phyloP scores from a whole-genome alignment of 1,140 invertebrate genomes.

The Himalopsyche phryganea region DNA sequence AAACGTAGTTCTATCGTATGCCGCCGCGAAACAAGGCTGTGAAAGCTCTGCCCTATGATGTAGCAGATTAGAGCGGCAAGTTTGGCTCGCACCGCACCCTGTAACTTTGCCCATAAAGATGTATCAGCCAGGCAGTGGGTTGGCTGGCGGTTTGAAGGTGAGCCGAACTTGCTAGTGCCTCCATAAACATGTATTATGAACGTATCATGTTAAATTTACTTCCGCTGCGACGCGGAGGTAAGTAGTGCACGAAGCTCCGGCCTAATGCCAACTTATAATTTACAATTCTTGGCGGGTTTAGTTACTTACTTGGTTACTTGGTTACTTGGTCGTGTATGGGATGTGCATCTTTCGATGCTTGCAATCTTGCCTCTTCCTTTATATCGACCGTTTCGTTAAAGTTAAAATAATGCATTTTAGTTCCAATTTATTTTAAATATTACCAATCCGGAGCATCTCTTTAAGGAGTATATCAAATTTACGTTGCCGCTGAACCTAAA shows the following conservation, averaged over 20 bases:
- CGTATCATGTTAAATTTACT: constrained; percentile 24
- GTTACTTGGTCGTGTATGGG: no score
- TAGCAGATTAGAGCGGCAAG: constrained; percentile 81
- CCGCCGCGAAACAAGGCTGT: no score
- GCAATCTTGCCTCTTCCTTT: no score
- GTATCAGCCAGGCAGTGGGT: constrained; percentile 8
- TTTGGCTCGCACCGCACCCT: constrained; percentile 38
- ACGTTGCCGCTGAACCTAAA: no score
- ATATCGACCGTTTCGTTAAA: no score
- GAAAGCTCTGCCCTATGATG: no score
- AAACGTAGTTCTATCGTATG: no score
- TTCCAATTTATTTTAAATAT: no score
- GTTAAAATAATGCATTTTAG: no score
- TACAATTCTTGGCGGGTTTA: constrained; percentile 4
- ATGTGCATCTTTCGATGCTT: no score
- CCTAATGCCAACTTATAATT: constrained; percentile 4
- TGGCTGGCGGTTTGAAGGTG: neutral
- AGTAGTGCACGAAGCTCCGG: constrained; percentile 6
- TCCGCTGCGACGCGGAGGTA: constrained; percentile 11
- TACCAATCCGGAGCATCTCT: no score
- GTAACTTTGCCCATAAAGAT: constrained; percentile 10
- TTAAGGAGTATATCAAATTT: no score
- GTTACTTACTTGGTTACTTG: neutral
- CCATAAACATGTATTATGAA: constrained; percentile 19
- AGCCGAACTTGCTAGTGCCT: neutral